Percentiles rank a stretch among this genome's conserved stretches.
phyloP scores from a whole-genome alignment of 2,888 invertebrate species.

The Chalcis sispes region DNA sequence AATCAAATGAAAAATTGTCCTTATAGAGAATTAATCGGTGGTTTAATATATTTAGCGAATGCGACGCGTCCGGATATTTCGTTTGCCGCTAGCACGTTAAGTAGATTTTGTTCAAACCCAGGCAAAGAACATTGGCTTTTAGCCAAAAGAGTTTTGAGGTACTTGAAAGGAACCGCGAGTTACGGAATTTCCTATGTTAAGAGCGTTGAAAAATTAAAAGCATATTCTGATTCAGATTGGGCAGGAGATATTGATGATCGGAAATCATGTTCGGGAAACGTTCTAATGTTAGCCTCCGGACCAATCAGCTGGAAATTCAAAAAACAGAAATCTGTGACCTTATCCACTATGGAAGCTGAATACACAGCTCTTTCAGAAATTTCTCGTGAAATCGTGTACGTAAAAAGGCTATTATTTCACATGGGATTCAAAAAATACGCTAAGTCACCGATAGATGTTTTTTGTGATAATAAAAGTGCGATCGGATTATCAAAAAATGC shows the following conservation, averaged over 20 bases:
- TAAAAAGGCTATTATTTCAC: constrained; percentile 2
- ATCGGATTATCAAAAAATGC: background rate
- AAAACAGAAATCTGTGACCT: background rate
- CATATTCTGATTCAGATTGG: constrained; percentile 31
- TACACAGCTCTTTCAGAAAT: constrained; percentile 8
- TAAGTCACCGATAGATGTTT: constrained; percentile 8
- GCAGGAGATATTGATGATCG: constrained; percentile 14
- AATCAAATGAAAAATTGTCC: constrained; percentile 34
- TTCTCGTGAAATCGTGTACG: constrained; percentile 1
- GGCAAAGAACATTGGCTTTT: constrained; percentile 18
- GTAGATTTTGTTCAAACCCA: constrained; percentile 25
- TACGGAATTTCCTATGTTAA: constrained; percentile 3
- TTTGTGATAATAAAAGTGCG: constrained; percentile 12
- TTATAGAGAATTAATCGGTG: constrained; percentile 51
- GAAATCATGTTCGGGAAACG: background rate
- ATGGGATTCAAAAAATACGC: background rate
- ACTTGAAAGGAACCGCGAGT: background rate
- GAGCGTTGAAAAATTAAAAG: background rate
- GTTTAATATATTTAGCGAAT: constrained; percentile 40
- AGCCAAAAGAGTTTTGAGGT: constrained; percentile 11
- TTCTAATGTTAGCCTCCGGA: constrained; percentile 4
- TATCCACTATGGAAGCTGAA: constrained; percentile 6
- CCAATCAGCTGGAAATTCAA: constrained; percentile 11
- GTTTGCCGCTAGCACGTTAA: constrained; percentile 26
- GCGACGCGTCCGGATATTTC: constrained; percentile 45